Evolutionary conservation across 2,888 invertebrate genomes (phyloP), one percentile per base, ranked within the genome.

Genomic region (Microplitis deprimator): DNA sequence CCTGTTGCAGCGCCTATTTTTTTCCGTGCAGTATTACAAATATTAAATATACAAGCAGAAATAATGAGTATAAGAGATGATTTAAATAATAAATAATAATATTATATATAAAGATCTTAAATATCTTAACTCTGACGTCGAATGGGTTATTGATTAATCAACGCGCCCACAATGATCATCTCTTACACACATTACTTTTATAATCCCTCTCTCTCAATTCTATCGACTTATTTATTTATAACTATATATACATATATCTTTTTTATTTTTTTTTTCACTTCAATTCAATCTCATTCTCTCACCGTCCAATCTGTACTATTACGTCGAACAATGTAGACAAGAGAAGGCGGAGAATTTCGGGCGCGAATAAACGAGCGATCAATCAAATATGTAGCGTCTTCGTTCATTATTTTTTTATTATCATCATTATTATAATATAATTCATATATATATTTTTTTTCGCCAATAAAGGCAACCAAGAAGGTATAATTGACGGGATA

Each of bases 131-230:
- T 75, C 40, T 67, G 67, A 77, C 68, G 40, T 65, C 64, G 76
- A 73, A 79, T 77, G 80, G 79, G 78, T 79, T 78, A 79, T 80
- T 80, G 80, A 80, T 80, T 79, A 78, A 80, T 80, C 78, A 78
- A 80, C 17, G 41, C 41, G 68, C 41, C 68, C 16, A 41, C 68
- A 40, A 68, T 10, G 17, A 40, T 40, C 40, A 68, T 68, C 41
- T 67, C n/a, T 38, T 67, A 16, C 39, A 68, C 68, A 41, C 41
- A 39, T 68, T 7, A 17, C 16, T 72, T 61, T 72, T 72, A 61
- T 72, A n/a, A n/a, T 68, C 13, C 10, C 3, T 68, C 13, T 39
- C 7, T 68, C 20, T n/a, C 20, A 20, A 38, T 6, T 16, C 10
- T 67, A 38, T 38, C 38, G 20, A 40, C 16, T 68, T 68, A 68